phyloP scores from a whole-genome alignment of 1,140 invertebrate species.

The Scaptomyza graminum region DNA sequence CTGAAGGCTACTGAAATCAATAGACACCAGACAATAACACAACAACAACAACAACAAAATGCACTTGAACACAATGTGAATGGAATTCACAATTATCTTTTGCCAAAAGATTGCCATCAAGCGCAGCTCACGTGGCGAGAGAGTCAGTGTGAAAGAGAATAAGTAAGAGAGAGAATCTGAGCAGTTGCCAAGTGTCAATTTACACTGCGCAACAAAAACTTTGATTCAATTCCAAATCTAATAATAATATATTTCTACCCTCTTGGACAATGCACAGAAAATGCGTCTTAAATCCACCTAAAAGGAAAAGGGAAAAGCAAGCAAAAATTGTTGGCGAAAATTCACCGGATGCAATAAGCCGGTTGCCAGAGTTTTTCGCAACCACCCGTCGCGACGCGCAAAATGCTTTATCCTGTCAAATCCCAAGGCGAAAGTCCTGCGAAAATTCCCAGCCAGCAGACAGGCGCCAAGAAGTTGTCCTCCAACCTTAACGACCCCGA shows the following conservation, averaged over 20 bases:
- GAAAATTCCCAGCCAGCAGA: background rate
- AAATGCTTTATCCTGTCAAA: slow-evolving; percentile 17
- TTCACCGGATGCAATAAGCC: slow-evolving; percentile 61
- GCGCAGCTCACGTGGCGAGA: background rate
- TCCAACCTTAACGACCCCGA: background rate
- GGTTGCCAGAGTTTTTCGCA: slow-evolving; percentile 49
- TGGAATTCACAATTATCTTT: slow-evolving; percentile 54
- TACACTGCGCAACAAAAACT: background rate
- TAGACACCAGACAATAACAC: slow-evolving; percentile 31
- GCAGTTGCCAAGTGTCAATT: background rate
- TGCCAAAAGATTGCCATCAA: slow-evolving; percentile 20
- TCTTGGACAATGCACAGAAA: background rate
- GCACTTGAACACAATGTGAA: slow-evolving; percentile 60
- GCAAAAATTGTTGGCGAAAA: slow-evolving; percentile 33
- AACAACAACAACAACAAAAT: slow-evolving; percentile 44
- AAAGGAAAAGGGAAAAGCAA: background rate
- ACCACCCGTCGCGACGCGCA: slow-evolving; percentile 49
- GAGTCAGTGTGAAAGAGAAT: slow-evolving; percentile 13
- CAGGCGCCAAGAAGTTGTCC: slow-evolving; percentile 28
- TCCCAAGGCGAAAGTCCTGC: slow-evolving; percentile 31
- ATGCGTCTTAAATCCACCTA: slow-evolving; percentile 6
- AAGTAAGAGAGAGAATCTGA: background rate
- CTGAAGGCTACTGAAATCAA: slow-evolving; percentile 77
- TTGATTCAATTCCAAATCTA: background rate
- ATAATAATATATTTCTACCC: slow-evolving; percentile 16